Base-by-base conservation (phyloP, 1,140 invertebrate genomes). In the Anagrus nilaparvatae region DNA sequence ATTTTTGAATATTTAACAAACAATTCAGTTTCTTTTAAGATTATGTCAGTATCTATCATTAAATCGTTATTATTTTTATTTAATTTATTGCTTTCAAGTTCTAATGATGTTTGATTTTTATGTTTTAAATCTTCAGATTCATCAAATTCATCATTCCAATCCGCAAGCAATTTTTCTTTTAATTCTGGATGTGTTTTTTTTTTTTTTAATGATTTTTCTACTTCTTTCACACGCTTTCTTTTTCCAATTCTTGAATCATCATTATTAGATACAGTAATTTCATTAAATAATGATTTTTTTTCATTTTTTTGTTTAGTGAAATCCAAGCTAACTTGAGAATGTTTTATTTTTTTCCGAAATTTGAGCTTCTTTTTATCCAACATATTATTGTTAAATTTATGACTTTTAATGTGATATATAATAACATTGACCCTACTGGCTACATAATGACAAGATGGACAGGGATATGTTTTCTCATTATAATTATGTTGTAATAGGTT, bases 361-460 rank as follows among this genome's bases (percentile, higher is more conserved):
- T 48, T 16, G 35, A 16, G 20, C 16, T 34, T 55, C 54, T 17
- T 38, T 47, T 38, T 19, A 48, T 43, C 43, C 28, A 12, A 37
- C 12, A 25, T 43, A 13, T 49, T 40, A 27, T 39, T 45, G 1
- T 54, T 48, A 36, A 53, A 61, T 65, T 52, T 77, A 69, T 68
- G 78, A 65, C 70, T 78, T 71, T 69, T 72, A 29, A 76, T 76
- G 54, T 85, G 82, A 49, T 74, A 66, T 40, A 82, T 75, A 45
- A 84, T 71, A 21, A 81, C 77, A 55, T 82, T 82, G 9, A 84
- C 57, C 13, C 81, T 67, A 8, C 70, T 70, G 17, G 78, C 74
- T 23, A 69, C 70, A 52, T 81, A 84, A 39, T 62, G 59, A 56
- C 82, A 84, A 13, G 73, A 52, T 43, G 73, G 67, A 61, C 82